These are phyloP conservation scores for Alligator sinensis DNA, from an alignment of 2,113 vertebrate genomes.

Conservation along the genomic window DNA sequence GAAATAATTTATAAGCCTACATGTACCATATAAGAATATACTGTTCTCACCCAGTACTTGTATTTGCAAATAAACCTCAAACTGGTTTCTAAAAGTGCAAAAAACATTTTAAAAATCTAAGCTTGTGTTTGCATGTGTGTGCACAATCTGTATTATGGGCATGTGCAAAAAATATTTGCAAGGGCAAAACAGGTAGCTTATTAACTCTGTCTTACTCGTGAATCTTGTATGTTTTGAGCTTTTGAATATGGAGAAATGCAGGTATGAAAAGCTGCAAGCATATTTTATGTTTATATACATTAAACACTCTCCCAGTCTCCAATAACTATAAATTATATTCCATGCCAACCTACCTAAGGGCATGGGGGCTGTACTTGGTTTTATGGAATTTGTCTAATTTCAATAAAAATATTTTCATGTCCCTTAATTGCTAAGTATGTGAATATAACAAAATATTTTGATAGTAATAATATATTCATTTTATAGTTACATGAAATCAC, in stretches of 20 bases:
- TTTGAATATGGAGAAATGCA: conserved; percentile 40
- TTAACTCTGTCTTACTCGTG: neutral
- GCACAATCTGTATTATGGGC: neutral
- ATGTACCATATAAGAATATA: neutral
- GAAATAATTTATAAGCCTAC: neutral
- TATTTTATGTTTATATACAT: neutral
- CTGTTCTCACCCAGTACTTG: neutral
- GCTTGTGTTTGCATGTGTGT: conserved; percentile 17
- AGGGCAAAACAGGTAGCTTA: conserved; percentile 27
- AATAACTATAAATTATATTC: conserved; percentile 15
- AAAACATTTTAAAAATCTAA: neutral
- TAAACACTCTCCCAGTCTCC: conserved; percentile 24
- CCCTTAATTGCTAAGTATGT: neutral
- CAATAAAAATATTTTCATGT: neutral
- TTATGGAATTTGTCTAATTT: conserved; percentile 36
- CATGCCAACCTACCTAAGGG: conserved; percentile 34
- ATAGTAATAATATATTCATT: neutral
- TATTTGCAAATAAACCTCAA: neutral
- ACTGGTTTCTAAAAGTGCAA: conserved; percentile 4
- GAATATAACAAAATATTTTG: conserved; percentile 13
- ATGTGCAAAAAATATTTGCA: conserved; percentile 4
- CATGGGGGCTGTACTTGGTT: neutral
- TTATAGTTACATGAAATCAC: conserved; percentile 32
- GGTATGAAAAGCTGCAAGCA: neutral
- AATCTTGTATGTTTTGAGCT: conserved; percentile 44